Conservation (phyloP, 2,888 invertebrate genomes). For the Clivina fossor region DNA sequence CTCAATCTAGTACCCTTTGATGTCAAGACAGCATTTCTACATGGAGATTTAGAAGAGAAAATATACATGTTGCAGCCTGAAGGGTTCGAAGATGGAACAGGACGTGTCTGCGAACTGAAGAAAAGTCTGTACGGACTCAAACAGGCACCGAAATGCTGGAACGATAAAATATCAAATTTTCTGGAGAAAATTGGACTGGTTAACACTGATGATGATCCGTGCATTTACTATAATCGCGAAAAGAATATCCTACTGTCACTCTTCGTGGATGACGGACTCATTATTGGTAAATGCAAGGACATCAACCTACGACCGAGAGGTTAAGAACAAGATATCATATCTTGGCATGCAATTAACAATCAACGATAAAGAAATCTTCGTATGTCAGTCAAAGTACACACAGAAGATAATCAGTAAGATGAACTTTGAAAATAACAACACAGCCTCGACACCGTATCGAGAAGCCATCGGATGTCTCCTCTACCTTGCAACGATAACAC, state of each 20-base stretch:
- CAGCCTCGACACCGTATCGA: conserved; percentile 33
- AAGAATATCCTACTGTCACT: conserved; percentile 14
- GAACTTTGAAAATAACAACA: conserved; percentile 9
- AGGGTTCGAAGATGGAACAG: conserved; percentile 22
- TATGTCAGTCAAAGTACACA: conserved; percentile 14
- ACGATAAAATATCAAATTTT: too few species aligned
- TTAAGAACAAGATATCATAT: conserved; percentile 18
- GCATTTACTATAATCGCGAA: conserved; percentile 15
- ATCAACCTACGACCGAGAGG: conserved; percentile 13
- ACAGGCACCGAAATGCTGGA: too few species aligned
- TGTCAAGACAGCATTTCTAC: conserved; percentile 36
- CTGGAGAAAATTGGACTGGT: conserved; percentile 18
- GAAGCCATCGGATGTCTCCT: conserved; percentile 39
- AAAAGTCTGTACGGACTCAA: conserved; percentile 25
- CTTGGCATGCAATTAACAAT: conserved; percentile 18
- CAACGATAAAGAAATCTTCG: conserved; percentile 16
- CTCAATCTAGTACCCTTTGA: conserved; percentile 35
- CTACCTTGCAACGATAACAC: conserved; percentile 32
- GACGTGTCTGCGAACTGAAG: conserved; percentile 18
- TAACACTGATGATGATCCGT: conserved; percentile 17
- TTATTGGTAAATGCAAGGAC: conserved; percentile 8
- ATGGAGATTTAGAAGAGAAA: conserved; percentile 25
- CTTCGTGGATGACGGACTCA: conserved; percentile 18
- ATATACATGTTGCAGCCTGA: conserved; percentile 27
- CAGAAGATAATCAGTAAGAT: conserved; percentile 17